These are phyloP conservation scores for Urocolius indicus DNA, from an alignment of 2,113 vertebrate species.

Conservation along the genomic window DNA sequence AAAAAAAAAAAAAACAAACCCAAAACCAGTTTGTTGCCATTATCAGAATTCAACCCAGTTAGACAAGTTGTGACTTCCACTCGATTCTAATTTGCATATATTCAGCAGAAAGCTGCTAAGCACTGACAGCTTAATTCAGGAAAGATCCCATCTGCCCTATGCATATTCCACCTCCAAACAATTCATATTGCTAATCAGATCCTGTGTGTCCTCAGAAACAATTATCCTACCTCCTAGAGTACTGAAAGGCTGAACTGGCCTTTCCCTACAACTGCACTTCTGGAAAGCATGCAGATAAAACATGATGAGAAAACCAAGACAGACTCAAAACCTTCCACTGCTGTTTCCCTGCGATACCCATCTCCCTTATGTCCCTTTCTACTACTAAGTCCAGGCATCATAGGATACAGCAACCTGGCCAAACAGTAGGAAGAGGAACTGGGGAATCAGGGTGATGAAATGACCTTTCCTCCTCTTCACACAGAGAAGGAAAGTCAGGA, in stretches of 20 bases:
- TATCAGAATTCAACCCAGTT: background rate
- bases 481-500: background rate
- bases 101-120: slow-evolving; percentile 8
- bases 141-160: background rate
- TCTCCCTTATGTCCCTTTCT: background rate
- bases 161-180: slow-evolving; percentile 26
- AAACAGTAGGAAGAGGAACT: background rate
- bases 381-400: background rate
- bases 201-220: background rate
- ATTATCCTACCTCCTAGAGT: background rate
- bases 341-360: background rate
- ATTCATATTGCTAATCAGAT: slow-evolving; percentile 21
- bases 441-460: background rate
- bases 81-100: background rate
- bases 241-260: background rate
- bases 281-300: background rate
- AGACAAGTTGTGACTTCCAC: background rate
- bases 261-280: background rate
- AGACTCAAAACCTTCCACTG: background rate
- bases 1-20: background rate
- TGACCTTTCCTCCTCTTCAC: too few relatives aligned
- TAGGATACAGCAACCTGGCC: background rate
- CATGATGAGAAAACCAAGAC: background rate
- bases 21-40: background rate
- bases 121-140: slow-evolving; percentile 28